phyloP scores from a whole-genome alignment of 2,888 invertebrate genomes.

The Agrotis exclamationis region DNA sequence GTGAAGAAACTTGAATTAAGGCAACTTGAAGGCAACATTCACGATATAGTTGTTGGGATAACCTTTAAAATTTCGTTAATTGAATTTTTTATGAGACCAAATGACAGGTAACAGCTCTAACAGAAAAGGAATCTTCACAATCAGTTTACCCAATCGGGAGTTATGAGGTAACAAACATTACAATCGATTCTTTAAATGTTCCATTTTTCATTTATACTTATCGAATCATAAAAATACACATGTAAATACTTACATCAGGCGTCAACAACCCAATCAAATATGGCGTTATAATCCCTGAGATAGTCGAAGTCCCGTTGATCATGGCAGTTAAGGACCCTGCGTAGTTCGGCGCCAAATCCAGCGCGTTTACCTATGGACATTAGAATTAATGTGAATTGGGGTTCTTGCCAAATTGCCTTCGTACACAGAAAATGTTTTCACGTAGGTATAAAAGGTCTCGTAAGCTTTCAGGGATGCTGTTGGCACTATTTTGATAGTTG shows the following conservation, averaged over 20 bases:
- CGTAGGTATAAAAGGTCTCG: constrained; percentile 17
- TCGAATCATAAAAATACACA: too few species aligned
- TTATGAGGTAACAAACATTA: too few species aligned
- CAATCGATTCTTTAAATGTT: too few species aligned
- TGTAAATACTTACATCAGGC: constrained; percentile 89
- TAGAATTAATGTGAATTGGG: constrained; percentile 30
- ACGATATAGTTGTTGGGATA: too few species aligned
- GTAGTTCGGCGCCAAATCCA: constrained; percentile 93
- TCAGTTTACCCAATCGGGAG: too few species aligned
- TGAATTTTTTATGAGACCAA: too few species aligned
- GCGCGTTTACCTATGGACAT: constrained; percentile 90
- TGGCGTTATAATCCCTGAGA: constrained; percentile 92
- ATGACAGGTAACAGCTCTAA: too few species aligned
- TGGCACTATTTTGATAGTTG: constrained; percentile 34
- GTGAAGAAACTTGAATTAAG: too few species aligned
- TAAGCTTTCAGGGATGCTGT: neutral
- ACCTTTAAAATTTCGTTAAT: too few species aligned
- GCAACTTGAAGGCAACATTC: too few species aligned
- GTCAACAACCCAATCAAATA: constrained; percentile 92
- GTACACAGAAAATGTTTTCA: constrained; percentile 32
- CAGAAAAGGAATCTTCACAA: too few species aligned
- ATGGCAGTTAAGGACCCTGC: constrained; percentile 93
- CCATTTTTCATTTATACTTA: too few species aligned
- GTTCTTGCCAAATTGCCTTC: constrained; percentile 36
- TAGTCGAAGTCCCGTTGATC: constrained; percentile 92